A percentile compares a stretch with the other conserved stretches of the same genome.
These are phyloP conservation scores for Bubalus kerabau DNA, from an alignment of 2,113 vertebrate species.

Conservation along the genomic window DNA sequence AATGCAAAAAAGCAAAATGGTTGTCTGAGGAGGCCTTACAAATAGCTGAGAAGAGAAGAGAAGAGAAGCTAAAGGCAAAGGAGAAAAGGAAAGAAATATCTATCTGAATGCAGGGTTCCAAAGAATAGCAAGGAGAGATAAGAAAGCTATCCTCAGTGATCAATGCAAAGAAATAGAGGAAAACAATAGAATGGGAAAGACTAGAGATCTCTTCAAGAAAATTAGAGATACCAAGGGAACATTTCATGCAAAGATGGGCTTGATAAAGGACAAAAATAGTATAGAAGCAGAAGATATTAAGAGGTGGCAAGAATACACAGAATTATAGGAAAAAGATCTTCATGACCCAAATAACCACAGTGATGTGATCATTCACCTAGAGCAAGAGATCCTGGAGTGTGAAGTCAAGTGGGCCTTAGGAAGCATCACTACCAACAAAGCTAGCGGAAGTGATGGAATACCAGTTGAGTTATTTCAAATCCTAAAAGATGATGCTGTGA, in stretches of 20 bases:
- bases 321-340: neutral
- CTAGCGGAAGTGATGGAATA: neutral
- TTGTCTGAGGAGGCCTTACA: neutral
- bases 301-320: neutral
- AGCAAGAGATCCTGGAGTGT: neutral
- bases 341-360: neutral
- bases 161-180: neutral
- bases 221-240: neutral
- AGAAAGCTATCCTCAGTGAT: neutral
- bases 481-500: neutral
- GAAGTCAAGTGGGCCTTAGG: neutral
- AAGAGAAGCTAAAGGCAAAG: neutral
- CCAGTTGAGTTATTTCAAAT: neutral
- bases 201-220: neutral
- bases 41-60: neutral
- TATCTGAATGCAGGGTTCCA: neutral
- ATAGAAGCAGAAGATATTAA: neutral
- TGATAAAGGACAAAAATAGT: too few species aligned
- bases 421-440: neutral
- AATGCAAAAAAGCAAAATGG: neutral
- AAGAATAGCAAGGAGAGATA: neutral
- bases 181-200: neutral
- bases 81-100: neutral
- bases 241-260: neutral
- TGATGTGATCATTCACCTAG: neutral